Conservation (phyloP, 37 sponge, comb jelly and placozoan species). For the Theonella swinhoei region DNA sequence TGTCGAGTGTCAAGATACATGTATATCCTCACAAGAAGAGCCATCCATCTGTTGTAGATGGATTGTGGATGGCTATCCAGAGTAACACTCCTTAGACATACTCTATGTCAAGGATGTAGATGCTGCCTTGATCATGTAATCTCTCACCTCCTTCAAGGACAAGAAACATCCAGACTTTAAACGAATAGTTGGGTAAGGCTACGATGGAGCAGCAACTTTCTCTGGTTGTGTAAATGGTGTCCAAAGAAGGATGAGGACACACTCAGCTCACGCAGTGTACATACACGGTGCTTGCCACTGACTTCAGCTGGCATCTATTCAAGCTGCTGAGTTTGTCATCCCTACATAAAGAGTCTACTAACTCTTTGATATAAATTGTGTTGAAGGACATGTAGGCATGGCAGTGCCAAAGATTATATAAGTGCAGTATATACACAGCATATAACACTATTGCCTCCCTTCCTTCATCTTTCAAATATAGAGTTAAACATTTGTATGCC, state of each 20-base stretch:
- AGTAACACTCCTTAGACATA: constrained; percentile 39
- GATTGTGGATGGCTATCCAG: constrained; percentile 48
- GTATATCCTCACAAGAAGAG: constrained; percentile 42
- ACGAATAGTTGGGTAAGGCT: constrained; percentile 54
- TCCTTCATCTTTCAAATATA: too few relatives aligned
- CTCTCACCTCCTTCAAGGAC: constrained; percentile 35
- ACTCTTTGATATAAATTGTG: too few relatives aligned
- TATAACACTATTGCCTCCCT: too few relatives aligned
- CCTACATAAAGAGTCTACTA: too few relatives aligned
- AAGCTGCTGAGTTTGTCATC: too few relatives aligned
- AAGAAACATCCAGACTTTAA: too few relatives aligned
- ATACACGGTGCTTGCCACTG: constrained; percentile 45
- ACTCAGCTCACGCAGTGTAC: constrained; percentile 48
- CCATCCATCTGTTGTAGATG: constrained; percentile 52
- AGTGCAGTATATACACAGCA: too few relatives aligned
- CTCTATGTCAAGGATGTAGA: constrained; percentile 19
- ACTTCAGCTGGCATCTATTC: constrained; percentile 50
- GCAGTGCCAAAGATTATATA: too few relatives aligned
- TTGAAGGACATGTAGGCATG: too few relatives aligned
- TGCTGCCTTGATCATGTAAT: constrained; percentile 35
- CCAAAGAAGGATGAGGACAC: constrained; percentile 33
- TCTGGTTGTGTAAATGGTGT: constrained; percentile 41
- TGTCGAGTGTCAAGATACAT: constrained; percentile 49
- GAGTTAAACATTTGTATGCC: too few relatives aligned
- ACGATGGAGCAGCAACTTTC: constrained; percentile 59